Conservation (phyloP, 2,113 vertebrate genomes). For the Pteruthius melanotis region DNA sequence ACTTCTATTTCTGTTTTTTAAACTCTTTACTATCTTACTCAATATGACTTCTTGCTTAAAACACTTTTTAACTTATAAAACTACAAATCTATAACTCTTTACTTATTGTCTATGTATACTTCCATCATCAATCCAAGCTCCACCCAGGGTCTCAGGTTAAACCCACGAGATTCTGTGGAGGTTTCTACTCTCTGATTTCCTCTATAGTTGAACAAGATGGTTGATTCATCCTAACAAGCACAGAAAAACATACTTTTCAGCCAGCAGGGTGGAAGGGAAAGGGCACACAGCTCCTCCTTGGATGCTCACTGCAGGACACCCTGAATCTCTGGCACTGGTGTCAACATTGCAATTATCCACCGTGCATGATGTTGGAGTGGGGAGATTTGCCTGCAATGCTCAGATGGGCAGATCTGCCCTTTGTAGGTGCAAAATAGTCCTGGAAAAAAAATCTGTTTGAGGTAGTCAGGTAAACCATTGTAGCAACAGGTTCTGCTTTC, state of each 20-base stretch:
- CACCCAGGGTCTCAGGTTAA: too few relatives aligned
- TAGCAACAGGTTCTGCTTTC: neutral
- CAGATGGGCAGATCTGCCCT: neutral
- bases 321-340: neutral
- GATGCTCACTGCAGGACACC: neutral
- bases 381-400: neutral
- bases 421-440: neutral
- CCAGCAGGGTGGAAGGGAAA: neutral
- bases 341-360: neutral
- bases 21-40: too few relatives aligned
- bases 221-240: neutral
- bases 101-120: too few relatives aligned
- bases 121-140: too few relatives aligned
- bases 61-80: too few relatives aligned
- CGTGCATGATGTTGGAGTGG: neutral
- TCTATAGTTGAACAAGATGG: rapidly evolving
- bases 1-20: too few relatives aligned
- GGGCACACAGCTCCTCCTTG: neutral
- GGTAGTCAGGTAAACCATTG: neutral
- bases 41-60: too few relatives aligned
- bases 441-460: neutral
- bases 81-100: too few relatives aligned
- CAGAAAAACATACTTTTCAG: neutral
- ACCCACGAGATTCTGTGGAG: too few relatives aligned
- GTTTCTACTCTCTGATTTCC: too few relatives aligned